A percentile compares a stretch with the other conserved stretches of the same genome.
Conservation (phyloP, 1,140 invertebrate genomes). For the Zophobas morio region DNA sequence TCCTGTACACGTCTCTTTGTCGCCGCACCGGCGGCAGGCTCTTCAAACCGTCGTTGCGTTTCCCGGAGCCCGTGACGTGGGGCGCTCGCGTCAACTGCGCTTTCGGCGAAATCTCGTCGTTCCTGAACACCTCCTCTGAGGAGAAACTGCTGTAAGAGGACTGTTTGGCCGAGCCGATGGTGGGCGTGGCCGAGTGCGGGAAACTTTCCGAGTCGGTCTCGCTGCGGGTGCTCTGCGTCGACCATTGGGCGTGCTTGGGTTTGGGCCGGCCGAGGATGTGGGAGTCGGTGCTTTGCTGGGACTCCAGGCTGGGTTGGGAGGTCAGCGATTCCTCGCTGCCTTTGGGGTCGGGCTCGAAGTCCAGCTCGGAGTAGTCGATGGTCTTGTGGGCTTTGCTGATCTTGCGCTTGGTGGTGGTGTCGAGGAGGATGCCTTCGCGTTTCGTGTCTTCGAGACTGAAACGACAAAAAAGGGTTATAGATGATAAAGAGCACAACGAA, state of each 20-base stretch:
- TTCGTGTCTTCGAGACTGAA: constrained; percentile 69
- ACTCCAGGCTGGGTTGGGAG: constrained; percentile 66
- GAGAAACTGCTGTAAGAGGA: constrained; percentile 49
- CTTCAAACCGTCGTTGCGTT: constrained; percentile 62
- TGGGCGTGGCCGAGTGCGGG: constrained; percentile 60
- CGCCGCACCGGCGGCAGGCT: constrained; percentile 69
- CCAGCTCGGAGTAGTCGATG: constrained; percentile 66
- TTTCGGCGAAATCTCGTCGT: constrained; percentile 52
- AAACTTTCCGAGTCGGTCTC: constrained; percentile 64
- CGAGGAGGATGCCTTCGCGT: constrained; percentile 68
- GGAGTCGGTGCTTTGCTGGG: constrained; percentile 60
- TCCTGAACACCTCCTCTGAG: constrained; percentile 52
- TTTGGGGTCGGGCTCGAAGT: constrained; percentile 67
- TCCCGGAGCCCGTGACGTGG: constrained; percentile 51
- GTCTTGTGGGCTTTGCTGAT: constrained; percentile 71
- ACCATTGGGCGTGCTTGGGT: constrained; percentile 59
- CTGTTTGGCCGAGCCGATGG: constrained; percentile 49
- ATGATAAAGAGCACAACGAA: constrained; percentile 33
- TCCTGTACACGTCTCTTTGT: constrained; percentile 43
- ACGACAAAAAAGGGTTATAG: constrained; percentile 46
- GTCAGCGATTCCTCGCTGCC: constrained; percentile 72
- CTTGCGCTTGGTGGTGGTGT: constrained; percentile 71
- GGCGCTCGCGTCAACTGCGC: constrained; percentile 51
- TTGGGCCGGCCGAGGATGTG: constrained; percentile 49
- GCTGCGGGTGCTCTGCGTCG: constrained; percentile 62